Evolutionary conservation across 2,888 invertebrate species (phyloP).

Genomic region (Megamerina dolium): DNA sequence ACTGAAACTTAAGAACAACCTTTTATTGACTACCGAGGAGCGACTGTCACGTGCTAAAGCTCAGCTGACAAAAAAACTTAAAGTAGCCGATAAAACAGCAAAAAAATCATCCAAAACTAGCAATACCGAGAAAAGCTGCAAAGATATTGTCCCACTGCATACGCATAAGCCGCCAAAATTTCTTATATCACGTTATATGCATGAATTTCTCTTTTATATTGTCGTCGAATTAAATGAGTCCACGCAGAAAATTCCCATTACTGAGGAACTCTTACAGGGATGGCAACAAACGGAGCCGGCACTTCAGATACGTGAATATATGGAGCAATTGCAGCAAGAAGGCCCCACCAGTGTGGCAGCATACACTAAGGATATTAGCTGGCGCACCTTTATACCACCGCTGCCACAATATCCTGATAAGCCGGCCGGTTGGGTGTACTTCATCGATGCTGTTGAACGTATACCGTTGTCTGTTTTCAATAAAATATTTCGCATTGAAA

Average conservation of each 20-base stretch:
- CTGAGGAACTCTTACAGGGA: slow-evolving; percentile 26
- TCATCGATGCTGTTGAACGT: slow-evolving; percentile 63
- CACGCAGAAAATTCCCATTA: slow-evolving; percentile 29
- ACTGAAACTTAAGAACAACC: slow-evolving; percentile 33
- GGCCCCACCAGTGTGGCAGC: slow-evolving; percentile 38
- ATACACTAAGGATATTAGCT: slow-evolving; percentile 52
- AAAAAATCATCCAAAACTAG: slow-evolving; percentile 9
- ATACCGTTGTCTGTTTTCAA: slow-evolving; percentile 67
- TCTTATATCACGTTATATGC: slow-evolving; percentile 59
- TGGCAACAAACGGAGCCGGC: slow-evolving; percentile 43
- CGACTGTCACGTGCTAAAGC: slow-evolving; percentile 13
- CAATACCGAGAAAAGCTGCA: slow-evolving; percentile 16
- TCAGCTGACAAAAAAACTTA: not conserved
- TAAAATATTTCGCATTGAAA: slow-evolving; percentile 58
- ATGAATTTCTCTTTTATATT: slow-evolving; percentile 66
- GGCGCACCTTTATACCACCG: slow-evolving; percentile 70
- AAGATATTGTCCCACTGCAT: slow-evolving; percentile 9
- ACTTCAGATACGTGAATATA: slow-evolving; percentile 40
- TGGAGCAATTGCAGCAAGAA: slow-evolving; percentile 50
- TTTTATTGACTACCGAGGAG: slow-evolving; percentile 33
- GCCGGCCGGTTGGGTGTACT: slow-evolving; percentile 61
- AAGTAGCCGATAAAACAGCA: slow-evolving; percentile 16
- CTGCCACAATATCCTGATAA: slow-evolving; percentile 57
- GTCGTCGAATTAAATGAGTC: slow-evolving; percentile 54
- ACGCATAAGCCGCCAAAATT: slow-evolving; percentile 54